phyloP scores from a whole-genome alignment of 2,888 invertebrate species.

The Tupiocoris notatus region DNA sequence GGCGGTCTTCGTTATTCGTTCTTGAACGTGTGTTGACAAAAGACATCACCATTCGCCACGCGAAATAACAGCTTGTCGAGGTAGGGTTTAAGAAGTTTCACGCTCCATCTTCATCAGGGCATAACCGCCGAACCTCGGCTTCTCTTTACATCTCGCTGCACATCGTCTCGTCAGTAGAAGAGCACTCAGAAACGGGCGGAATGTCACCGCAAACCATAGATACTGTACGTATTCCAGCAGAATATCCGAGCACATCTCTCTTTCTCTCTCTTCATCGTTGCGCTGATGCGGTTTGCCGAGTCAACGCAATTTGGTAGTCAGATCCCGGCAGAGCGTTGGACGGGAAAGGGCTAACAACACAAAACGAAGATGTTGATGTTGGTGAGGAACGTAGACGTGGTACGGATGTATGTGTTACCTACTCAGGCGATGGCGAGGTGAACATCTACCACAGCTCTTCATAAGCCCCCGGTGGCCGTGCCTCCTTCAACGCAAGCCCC shows the following conservation, averaged over 20 bases:
- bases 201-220: neutral
- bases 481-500: neutral
- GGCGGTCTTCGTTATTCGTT: too few species aligned
- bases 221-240: neutral
- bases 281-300: neutral
- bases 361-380: neutral
- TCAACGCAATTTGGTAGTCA: neutral
- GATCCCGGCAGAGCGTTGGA: neutral
- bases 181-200: too few species aligned
- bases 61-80: too few species aligned
- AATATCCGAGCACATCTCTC: neutral
- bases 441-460: neutral
- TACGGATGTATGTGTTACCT: neutral
- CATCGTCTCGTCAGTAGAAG: too few species aligned
- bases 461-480: neutral
- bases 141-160: too few species aligned
- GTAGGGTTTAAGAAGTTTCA: too few species aligned
- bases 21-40: too few species aligned
- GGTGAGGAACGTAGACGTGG: neutral
- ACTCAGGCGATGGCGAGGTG: neutral
- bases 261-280: neutral
- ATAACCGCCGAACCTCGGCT: too few species aligned
- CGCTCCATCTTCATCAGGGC: too few species aligned
- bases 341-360: neutral
- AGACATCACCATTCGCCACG: too few species aligned